Conservation (phyloP, 2,888 invertebrate species). For the Sipunculus nudus region DNA sequence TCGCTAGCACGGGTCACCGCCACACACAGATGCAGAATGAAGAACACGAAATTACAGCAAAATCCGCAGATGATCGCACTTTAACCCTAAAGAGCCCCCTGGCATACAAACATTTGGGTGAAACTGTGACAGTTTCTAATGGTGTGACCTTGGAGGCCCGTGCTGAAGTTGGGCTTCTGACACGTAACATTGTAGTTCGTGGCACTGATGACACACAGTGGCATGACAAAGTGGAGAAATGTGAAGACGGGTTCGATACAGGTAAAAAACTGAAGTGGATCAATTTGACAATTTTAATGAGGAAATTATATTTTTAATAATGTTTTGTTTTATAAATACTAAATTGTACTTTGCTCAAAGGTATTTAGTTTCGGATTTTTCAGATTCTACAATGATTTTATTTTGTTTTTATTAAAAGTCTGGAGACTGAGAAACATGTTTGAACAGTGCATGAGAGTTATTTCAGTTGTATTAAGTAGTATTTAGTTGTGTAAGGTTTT, state of each 20-base stretch:
- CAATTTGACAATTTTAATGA: no score
- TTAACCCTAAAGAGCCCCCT: conserved; percentile 46
- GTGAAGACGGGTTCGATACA: conserved; percentile 59
- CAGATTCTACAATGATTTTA: conserved; percentile 21
- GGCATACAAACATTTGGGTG: conserved; percentile 49
- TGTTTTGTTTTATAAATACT: no score
- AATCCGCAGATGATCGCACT: conserved; percentile 47
- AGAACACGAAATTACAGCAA: conserved; percentile 44
- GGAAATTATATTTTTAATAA: no score
- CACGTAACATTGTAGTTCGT: conserved; percentile 57
- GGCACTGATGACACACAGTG: conserved; percentile 54
- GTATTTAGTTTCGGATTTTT: neutral
- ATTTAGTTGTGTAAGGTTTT: no score
- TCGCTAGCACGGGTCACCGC: conserved; percentile 59
- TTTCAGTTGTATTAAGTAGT: no score
- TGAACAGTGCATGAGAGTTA: no score
- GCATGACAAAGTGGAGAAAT: conserved; percentile 54
- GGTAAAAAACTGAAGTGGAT: no score
- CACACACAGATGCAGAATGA: conserved; percentile 56
- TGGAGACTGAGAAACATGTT: no score
- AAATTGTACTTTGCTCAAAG: no score
- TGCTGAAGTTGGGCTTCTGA: conserved; percentile 62
- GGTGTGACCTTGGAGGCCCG: conserved; percentile 43
- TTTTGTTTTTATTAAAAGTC: no score
- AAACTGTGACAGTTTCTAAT: conserved; percentile 40